Evolutionary conservation across 2,888 invertebrate genomes (phyloP).

Genomic region (Drosophila peninsularis): DNA sequence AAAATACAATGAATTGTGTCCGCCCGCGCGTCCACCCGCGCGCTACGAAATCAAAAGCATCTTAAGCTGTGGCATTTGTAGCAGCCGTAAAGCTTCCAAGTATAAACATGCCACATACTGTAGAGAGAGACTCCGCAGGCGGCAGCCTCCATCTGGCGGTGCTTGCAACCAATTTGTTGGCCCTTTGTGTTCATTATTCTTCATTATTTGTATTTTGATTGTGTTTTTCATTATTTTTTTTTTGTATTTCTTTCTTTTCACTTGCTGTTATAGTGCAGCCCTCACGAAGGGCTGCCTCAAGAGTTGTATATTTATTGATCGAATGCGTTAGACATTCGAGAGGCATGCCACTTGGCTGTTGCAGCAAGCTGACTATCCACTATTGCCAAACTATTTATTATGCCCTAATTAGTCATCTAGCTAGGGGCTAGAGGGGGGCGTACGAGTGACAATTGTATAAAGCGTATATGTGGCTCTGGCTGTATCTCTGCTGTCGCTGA

Average conservation of each 20-base stretch:
- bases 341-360: conserved; percentile 60
- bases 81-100: conserved; percentile 30
- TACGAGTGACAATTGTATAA: conserved; percentile 50
- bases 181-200: conserved; percentile 56
- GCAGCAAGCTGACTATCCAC: conserved; percentile 1
- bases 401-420: conserved; percentile 67
- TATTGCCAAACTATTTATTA: conserved; percentile 42
- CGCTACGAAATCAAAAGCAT: conserved; percentile 14
- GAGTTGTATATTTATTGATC: conserved; percentile 66
- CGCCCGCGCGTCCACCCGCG: background rate
- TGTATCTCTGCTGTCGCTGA: conserved; percentile 4
- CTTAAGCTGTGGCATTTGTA: conserved; percentile 34
- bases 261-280: background rate
- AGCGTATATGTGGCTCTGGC: background rate
- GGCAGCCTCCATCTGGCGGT: conserved; percentile 37
- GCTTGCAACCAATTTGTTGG: conserved; percentile 20
- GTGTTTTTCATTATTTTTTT: conserved; percentile 15
- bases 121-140: conserved; percentile 8
- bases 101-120: conserved; percentile 40
- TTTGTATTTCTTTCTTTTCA: background rate
- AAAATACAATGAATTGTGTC: conserved; percentile 26
- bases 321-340: conserved; percentile 25
- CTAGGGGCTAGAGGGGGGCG: conserved; percentile 32
- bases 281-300: conserved; percentile 40
- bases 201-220: conserved; percentile 62